These are phyloP conservation scores for Dipodomys stephensi DNA, from an alignment of 2,113 vertebrate genomes.

Conservation along the genomic window DNA sequence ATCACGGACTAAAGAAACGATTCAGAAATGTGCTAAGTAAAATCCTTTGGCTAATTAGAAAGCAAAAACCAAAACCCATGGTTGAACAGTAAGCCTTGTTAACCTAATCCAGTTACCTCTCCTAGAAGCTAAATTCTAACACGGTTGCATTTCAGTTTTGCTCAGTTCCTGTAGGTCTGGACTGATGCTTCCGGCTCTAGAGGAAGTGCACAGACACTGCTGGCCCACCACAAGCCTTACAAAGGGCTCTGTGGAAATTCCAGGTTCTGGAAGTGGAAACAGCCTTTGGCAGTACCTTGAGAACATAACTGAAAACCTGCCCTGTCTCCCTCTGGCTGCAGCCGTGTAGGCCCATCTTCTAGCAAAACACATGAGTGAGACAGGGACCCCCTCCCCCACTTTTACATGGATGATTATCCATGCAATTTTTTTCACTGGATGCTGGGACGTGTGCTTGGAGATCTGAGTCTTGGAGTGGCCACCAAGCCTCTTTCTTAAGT, in stretches of 20 bases:
- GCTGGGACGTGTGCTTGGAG: constrained; percentile 35
- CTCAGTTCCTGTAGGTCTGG: not conserved
- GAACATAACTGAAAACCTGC: constrained; percentile 62
- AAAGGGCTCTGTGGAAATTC: constrained; percentile 62
- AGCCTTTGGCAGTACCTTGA: constrained; percentile 71
- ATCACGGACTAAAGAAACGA: not conserved
- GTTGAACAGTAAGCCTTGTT: constrained; percentile 17
- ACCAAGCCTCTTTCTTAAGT: constrained; percentile 16
- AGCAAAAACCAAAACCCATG: constrained; percentile 56
- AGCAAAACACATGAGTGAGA: constrained; percentile 58
- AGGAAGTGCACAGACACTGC: constrained; percentile 33
- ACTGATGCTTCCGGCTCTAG: not conserved
- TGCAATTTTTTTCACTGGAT: constrained; percentile 22
- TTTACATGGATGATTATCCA: not conserved
- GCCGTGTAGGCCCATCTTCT: constrained; percentile 31
- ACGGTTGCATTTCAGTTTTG: constrained; percentile 5
- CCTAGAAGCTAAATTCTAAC: constrained; percentile 49
- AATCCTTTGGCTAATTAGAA: constrained; percentile 73
- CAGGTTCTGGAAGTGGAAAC: constrained; percentile 48
- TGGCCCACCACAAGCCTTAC: constrained; percentile 37
- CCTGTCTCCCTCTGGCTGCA: constrained; percentile 60
- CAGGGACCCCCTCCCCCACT: not conserved
- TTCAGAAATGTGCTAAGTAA: constrained; percentile 38
- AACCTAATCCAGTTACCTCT: constrained; percentile 15
- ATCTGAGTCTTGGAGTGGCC: not conserved